Evolutionary conservation across 1,140 invertebrate genomes (phyloP), one percentile per base, ranked within the genome.

Genomic region (Tetramorium simillimum): DNA sequence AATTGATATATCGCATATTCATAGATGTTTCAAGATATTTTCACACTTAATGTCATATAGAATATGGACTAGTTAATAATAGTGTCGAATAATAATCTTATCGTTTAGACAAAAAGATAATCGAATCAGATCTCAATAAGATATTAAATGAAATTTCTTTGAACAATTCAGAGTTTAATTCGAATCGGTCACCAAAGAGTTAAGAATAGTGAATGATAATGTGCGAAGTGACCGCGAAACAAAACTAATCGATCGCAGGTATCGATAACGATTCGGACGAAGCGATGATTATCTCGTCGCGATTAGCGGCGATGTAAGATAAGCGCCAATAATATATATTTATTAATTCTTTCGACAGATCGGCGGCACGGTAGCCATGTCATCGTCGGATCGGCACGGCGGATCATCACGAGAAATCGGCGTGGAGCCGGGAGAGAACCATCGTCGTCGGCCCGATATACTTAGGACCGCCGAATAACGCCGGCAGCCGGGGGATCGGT

Each of bases 331-430:
- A 84, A 75, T 43, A 75, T n/a, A 70, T 28, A 18, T 62, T 77
- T 56, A 77, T 72, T 14, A n/a, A 24, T 75, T 53, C 16, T 86
- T 65, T 87, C n/a, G 49, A 67, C 77, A 90, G 89, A 62, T 90
- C 58, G 82, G 76, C 81, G 82, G 81, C 58, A 70, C 72, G 72
- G 82, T 85, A 88, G 91, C 78, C 91, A 95, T 93, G 93, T 93
- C 88, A 84, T 75, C 80, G 91, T 87, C 90, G 86, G 88, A 90
- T 85, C 90, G 89, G 89, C 70, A 86, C 21, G 88, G 77, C 62
- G 86, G 88, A 92, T 90, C 80, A 85, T 90, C 80, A 84, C 88
- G 90, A 89, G 88, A 89, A 91, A 92, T 92, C 85, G 91, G 92
- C 88, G 88, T 91, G 72, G 90, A 91, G 89, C 92, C 91, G 86